Evolutionary conservation across 2,797 vertebrate species (phyloP), one percentile per base, ranked within the genome.

Genomic region (Scleropages formosus): DNA sequence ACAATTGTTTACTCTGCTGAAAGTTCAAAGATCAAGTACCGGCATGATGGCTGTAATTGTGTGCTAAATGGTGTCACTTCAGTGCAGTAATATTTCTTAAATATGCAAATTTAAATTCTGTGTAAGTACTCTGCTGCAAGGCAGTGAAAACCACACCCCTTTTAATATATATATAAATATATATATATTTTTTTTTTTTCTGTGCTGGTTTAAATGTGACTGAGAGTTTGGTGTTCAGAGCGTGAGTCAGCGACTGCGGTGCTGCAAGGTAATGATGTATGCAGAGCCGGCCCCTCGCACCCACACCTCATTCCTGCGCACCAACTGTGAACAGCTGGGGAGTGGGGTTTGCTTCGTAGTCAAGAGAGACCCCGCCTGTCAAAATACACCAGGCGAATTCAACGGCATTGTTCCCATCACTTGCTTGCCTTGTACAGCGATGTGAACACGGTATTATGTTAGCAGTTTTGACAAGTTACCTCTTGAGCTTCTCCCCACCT

Each of bases 241-340:
- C 13, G 13, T 26, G 11, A 8, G 20, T 62, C 4, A 75, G 51
- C 18, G n/a, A 8, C 27, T n/a, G 59, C 63, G 10, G 26, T 53
- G 12, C 3, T 4, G 4, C 0, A 26, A n/a, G 18, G 76, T 81
- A 63, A 6, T 27, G 79, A 78, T 78, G 77, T 78, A 12, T 8
- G 0, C 44, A 84, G 85, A 74, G 9, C 46, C 31, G 81, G 85
- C 75, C 56, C 63, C 79, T 39, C 75, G 61, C 77, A 75, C 80
- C 73, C 9, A 76, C 47, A 72, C 44, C 80, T 86, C 71, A 76
- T 81, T 75, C 78, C 78, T 68, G 62, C 87, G 85, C 82, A 73
- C 84, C 91, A 92, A 92, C 91, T 90, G 87, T 86, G 83, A 89
- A 88, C 91, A 92, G 89, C 83, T 91, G 90, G 83, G 31, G 2